Conservation (phyloP, 2,888 invertebrate genomes). For the Napeogenes sylphis region DNA sequence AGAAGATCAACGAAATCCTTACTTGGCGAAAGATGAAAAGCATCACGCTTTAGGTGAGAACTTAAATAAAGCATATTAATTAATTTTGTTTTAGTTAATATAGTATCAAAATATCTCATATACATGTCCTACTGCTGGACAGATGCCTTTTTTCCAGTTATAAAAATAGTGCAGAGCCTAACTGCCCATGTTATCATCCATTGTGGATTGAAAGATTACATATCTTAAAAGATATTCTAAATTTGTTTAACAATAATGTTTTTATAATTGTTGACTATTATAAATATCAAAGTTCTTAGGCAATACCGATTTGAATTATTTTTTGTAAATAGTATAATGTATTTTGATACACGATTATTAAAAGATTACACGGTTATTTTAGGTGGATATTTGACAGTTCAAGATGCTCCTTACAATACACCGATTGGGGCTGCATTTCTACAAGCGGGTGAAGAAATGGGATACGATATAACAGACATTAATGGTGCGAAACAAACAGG, state of each 20-base stretch:
- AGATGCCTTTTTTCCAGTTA: not conserved
- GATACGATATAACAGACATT: conserved; percentile 90
- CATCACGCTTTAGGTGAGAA: conserved; percentile 83
- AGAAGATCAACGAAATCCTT: conserved; percentile 92
- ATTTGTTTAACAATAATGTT: not conserved
- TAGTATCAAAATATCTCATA: not conserved
- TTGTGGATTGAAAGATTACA: no score
- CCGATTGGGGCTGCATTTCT: conserved; percentile 90
- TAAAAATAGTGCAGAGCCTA: no score
- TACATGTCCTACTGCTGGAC: not conserved
- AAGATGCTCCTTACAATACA: conserved; percentile 87
- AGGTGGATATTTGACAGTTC: conserved; percentile 87
- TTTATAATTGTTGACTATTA: no score
- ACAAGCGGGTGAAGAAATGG: conserved; percentile 95
- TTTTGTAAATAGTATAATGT: no score
- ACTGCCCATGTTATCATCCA: no score
- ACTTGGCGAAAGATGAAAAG: conserved; percentile 84
- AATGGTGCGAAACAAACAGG: conserved; percentile 93
- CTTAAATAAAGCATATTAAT: no score
- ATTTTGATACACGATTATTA: no score
- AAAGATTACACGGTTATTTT: conserved; percentile 38
- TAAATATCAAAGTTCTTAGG: no score
- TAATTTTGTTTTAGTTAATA: no score
- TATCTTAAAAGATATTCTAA: not conserved
- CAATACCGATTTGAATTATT: no score